These are phyloP conservation scores for Rhagologus leucostigma DNA, from an alignment of 2,113 vertebrate species.

Conservation along the genomic window DNA sequence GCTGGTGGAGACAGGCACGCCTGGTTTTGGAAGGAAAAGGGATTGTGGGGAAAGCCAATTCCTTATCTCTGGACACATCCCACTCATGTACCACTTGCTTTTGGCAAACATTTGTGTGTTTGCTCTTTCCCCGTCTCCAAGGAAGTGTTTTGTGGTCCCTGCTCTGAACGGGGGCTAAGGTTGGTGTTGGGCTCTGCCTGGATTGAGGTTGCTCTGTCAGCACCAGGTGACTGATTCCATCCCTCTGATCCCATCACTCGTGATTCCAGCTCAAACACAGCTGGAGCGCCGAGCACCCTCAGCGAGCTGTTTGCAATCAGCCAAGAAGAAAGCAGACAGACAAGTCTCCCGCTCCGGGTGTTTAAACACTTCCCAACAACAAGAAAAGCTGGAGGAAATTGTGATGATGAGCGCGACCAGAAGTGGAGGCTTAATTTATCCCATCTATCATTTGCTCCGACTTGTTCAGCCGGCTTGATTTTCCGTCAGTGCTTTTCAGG, in stretches of 20 bases:
- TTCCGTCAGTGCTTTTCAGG: conserved; percentile 13
- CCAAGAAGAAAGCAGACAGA: background rate
- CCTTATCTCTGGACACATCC: background rate
- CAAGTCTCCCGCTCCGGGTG: background rate
- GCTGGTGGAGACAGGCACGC: background rate
- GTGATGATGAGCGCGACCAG: conserved; percentile 38
- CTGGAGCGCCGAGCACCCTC: background rate
- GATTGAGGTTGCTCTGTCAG: background rate
- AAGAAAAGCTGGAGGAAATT: conserved; percentile 50
- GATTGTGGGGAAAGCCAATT: background rate
- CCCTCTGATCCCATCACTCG: background rate
- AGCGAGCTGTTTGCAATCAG: conserved; percentile 26
- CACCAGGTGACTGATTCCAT: conserved; percentile 6
- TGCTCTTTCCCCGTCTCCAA: background rate
- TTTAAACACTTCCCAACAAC: conserved; percentile 53
- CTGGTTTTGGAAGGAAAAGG: background rate
- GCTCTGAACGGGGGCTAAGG: fast-evolving
- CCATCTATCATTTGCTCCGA: conserved; percentile 22
- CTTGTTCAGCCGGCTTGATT: conserved; percentile 2
- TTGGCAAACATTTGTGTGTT: background rate
- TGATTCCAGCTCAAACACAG: conserved; percentile 4
- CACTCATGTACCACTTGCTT: background rate
- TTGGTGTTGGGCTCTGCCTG: background rate
- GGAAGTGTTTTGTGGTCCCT: fast-evolving
- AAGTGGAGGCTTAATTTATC: conserved; percentile 51